phyloP scores from a whole-genome alignment of 2,113 vertebrate genomes.

The Urocitellus parryii region DNA sequence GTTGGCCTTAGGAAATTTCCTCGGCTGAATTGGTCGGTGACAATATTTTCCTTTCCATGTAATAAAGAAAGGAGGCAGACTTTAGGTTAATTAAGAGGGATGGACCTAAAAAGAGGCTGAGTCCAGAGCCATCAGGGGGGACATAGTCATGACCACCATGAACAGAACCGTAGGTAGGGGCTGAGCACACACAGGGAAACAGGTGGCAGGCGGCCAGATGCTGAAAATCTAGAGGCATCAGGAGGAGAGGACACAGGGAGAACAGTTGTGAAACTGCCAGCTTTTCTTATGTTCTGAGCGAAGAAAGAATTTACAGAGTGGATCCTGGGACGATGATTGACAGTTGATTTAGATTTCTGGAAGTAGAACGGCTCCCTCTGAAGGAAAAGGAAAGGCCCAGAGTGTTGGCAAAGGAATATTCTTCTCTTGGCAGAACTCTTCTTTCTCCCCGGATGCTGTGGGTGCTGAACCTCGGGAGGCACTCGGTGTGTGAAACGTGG shows the following conservation, averaged over 20 bases:
- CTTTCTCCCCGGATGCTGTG: not conserved
- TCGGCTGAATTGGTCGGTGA: conserved; percentile 38
- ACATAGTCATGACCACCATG: not conserved
- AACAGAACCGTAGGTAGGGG: not conserved
- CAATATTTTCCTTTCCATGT: conserved; percentile 53
- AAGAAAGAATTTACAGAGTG: not conserved
- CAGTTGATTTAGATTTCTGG: not conserved
- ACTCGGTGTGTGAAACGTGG: fast-evolving
- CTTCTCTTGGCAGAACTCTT: not conserved
- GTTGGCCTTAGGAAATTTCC: conserved; percentile 45
- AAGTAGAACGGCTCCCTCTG: not conserved
- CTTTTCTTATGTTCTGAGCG: not conserved
- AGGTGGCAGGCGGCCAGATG: not conserved
- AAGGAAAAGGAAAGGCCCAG: not conserved
- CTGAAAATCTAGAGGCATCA: not conserved
- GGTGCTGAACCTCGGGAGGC: not conserved
- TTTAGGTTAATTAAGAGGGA: conserved; percentile 67
- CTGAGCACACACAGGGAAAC: not conserved
- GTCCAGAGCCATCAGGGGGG: not conserved
- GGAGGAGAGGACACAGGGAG: not conserved
- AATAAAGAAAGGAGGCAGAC: conserved; percentile 41
- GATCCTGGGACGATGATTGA: not conserved
- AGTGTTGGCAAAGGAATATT: not conserved
- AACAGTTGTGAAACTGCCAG: fast-evolving
- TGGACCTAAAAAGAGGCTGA: conserved; percentile 25